Evolutionary conservation across 2,797 vertebrate species (phyloP).

Genomic region (Coranthus polyacanthus): DNA sequence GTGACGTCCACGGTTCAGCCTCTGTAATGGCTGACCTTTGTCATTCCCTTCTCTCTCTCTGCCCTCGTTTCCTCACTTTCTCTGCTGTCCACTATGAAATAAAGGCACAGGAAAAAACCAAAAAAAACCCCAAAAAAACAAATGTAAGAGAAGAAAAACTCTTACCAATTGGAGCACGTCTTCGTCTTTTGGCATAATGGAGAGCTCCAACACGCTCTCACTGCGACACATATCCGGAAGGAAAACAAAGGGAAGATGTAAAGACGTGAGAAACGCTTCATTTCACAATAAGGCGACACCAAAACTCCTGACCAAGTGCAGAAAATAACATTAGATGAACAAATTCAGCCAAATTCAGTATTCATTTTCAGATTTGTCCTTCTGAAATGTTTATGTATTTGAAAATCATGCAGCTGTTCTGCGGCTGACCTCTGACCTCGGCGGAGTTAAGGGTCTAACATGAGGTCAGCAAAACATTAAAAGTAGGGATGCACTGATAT

Average conservation of each 20-base stretch:
- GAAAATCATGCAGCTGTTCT: no score
- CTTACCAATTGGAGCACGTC: constrained; percentile 98
- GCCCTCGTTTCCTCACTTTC: neutral
- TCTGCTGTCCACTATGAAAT: neutral
- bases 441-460: no score
- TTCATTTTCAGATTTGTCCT: neutral
- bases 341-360: neutral
- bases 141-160: constrained; percentile 50
- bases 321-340: neutral
- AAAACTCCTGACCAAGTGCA: no score
- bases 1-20: no score
- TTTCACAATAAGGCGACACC: no score
- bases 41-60: neutral
- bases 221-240: constrained; percentile 70
- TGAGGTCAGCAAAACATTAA: no score
- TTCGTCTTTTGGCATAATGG: constrained; percentile 98
- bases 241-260: neutral
- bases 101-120: neutral
- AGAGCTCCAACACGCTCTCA: constrained; percentile 93
- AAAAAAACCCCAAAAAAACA: constrained; percentile 38
- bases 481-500: no score
- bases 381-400: no score
- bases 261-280: constrained; percentile 4
- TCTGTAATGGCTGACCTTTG: neutral
- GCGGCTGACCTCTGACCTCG: no score